Percentiles rank a stretch among this genome's conserved stretches.
Evolutionary conservation across 2,113 vertebrate species (phyloP).

Genomic region (Eurystomus gularis): DNA sequence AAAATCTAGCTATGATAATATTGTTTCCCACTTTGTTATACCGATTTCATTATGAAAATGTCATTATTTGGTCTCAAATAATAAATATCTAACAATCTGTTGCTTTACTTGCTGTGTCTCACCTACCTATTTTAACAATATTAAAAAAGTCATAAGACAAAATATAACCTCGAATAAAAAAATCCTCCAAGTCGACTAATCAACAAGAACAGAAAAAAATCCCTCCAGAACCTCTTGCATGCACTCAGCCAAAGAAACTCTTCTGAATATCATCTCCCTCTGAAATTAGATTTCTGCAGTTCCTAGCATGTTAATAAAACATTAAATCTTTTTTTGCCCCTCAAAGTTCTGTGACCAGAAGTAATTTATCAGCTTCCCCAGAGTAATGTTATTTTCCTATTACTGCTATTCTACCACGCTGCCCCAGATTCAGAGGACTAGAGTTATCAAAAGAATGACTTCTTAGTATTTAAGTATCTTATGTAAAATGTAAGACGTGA

Average conservation of each 20-base stretch:
- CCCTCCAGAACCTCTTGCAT: background rate
- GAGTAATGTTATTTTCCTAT: background rate
- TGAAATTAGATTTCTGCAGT: background rate
- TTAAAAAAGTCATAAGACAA: background rate
- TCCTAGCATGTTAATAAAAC: background rate
- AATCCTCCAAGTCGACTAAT: background rate
- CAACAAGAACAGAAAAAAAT: background rate
- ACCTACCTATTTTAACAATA: background rate
- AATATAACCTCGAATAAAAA: background rate
- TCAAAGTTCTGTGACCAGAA: background rate
- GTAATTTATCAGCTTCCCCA: background rate
- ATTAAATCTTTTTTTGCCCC: background rate
- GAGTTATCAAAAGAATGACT: background rate
- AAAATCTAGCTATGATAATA: background rate
- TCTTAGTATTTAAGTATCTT: background rate
- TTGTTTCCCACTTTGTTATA: background rate
- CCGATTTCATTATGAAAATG: background rate
- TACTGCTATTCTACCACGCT: background rate
- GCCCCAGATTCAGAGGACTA: background rate
- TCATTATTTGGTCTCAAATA: background rate
- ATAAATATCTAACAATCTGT: background rate
- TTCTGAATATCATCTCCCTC: background rate
- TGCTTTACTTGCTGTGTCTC: background rate
- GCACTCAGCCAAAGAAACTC: background rate
- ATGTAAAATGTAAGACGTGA: background rate